These are phyloP conservation scores for Caenorhabditis uteleia DNA, from an alignment of 2,888 invertebrate species.

Conservation along the genomic window DNA sequence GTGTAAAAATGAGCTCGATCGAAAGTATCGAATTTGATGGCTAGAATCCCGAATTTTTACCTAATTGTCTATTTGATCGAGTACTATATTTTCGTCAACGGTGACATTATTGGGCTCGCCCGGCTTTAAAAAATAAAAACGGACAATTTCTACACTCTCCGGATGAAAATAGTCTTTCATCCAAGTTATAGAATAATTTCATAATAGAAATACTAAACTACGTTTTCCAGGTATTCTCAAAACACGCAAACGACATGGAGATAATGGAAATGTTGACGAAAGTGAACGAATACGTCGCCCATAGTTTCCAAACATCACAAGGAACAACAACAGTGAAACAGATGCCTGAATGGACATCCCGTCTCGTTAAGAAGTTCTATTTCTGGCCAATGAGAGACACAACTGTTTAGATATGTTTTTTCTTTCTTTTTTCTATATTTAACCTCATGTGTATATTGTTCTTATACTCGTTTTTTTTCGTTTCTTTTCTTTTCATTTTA, in stretches of 20 bases:
- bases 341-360: slow-evolving; percentile 43
- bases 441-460: slow-evolving; percentile 6
- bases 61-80: too few relatives aligned
- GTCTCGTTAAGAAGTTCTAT: slow-evolving; percentile 64
- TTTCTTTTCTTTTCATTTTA: slow-evolving; percentile 1
- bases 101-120: too few relatives aligned
- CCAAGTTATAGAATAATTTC: too few relatives aligned
- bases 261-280: slow-evolving; percentile 54
- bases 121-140: too few relatives aligned
- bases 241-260: slow-evolving; percentile 51
- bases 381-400: slow-evolving; percentile 60
- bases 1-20: too few relatives aligned
- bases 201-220: too few relatives aligned
- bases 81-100: too few relatives aligned
- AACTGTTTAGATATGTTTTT: slow-evolving; percentile 6
- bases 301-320: slow-evolving; percentile 31
- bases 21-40: too few relatives aligned
- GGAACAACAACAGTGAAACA: slow-evolving; percentile 24
- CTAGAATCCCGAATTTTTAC: too few relatives aligned
- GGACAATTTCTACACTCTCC: too few relatives aligned
- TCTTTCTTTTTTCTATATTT: slow-evolving; percentile 15
- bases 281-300: slow-evolving; percentile 45
- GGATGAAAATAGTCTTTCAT: too few relatives aligned
- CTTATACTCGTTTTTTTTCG: slow-evolving; percentile 20
- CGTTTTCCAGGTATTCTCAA: slow-evolving; percentile 34